phyloP scores from a whole-genome alignment of 2,113 vertebrate genomes.

The Quiscalus mexicanus region DNA sequence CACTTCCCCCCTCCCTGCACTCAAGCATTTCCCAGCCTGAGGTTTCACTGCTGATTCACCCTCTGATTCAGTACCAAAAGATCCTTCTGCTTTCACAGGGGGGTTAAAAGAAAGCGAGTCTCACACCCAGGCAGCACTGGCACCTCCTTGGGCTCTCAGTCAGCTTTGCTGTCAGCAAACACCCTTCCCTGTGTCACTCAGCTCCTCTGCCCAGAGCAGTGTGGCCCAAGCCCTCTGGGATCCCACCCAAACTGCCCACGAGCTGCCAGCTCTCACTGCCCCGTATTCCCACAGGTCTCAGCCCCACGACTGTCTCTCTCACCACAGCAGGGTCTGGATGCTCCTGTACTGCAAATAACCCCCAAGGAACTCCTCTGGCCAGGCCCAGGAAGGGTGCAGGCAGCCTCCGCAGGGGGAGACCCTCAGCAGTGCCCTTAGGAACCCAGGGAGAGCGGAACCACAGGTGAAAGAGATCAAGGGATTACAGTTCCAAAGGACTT shows the following conservation, averaged over 20 bases:
- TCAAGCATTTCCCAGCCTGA: background rate
- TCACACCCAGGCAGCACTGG: background rate
- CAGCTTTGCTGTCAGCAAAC: background rate
- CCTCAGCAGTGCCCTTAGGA: background rate
- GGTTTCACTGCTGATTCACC: constrained; percentile 9
- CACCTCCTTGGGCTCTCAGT: background rate
- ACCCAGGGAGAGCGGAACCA: background rate
- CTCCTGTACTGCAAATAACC: fast-evolving
- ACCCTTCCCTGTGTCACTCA: background rate
- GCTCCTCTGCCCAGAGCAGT: background rate
- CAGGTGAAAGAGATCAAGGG: background rate
- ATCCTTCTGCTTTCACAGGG: background rate
- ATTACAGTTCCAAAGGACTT: background rate
- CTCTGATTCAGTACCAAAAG: background rate
- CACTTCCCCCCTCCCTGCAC: background rate
- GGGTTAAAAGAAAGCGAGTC: background rate
- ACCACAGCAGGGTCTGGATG: background rate
- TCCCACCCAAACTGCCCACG: background rate
- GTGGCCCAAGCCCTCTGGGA: background rate
- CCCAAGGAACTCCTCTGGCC: background rate
- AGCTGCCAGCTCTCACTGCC: background rate
- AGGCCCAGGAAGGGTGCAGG: fast-evolving
- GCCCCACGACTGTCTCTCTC: background rate
- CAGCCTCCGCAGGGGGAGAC: background rate
- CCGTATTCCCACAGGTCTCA: background rate